phyloP scores from a whole-genome alignment of 1,140 invertebrate species.

The Drosophila nebulosa region DNA sequence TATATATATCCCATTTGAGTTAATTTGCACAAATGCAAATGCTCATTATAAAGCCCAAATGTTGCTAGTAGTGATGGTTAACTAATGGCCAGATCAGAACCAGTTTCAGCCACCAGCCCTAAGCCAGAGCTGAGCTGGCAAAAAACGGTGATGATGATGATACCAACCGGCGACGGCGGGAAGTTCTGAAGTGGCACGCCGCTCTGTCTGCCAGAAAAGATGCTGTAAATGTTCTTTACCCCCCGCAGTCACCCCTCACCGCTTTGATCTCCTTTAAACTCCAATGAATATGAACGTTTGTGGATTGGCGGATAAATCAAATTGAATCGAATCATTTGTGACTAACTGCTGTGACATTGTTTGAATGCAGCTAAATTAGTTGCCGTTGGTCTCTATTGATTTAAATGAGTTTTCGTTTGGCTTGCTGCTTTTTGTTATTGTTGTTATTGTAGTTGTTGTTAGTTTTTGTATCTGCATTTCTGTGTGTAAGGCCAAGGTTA shows the following conservation, averaged over 20 bases:
- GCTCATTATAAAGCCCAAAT: constrained; percentile 40
- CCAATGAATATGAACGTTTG: background rate
- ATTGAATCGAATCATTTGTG: constrained; percentile 12
- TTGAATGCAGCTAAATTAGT: constrained; percentile 32
- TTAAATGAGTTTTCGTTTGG: constrained; percentile 13
- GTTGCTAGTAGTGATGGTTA: constrained; percentile 21
- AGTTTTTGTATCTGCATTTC: constrained; percentile 40
- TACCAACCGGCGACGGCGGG: background rate
- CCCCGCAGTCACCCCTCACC: too few species aligned
- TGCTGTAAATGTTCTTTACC: background rate
- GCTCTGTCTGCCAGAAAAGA: background rate
- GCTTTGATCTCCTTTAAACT: too few species aligned
- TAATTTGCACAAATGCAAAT: constrained; percentile 75
- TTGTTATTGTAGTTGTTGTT: constrained; percentile 20
- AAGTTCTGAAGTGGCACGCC: constrained; percentile 33
- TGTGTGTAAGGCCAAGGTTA: constrained; percentile 70
- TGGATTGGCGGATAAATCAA: background rate
- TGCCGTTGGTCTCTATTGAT: background rate
- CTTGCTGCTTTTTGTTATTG: constrained; percentile 42
- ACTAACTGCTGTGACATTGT: constrained; percentile 72
- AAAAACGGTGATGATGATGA: background rate
- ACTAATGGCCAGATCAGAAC: constrained; percentile 42
- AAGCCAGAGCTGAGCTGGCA: constrained; percentile 4
- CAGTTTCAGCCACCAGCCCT: constrained; percentile 27
- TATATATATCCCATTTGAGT: constrained; percentile 69